A percentile compares a stretch with the other conserved stretches of the same genome.
These are phyloP conservation scores for Guaruba guarouba DNA, from an alignment of 2,113 vertebrate genomes.

Conservation along the genomic window DNA sequence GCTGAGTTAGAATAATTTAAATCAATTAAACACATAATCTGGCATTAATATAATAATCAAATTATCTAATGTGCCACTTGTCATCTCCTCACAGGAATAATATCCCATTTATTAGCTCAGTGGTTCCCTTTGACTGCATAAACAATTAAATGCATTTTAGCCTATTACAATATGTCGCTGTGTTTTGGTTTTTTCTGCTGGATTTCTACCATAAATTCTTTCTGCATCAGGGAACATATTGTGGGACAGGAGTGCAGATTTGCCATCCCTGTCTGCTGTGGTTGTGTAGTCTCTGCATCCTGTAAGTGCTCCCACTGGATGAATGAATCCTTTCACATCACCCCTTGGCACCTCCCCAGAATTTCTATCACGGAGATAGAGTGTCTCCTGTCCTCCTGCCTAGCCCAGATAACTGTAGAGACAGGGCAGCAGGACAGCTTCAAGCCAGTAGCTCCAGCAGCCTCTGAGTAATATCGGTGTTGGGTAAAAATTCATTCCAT, in stretches of 20 bases:
- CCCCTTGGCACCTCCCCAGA: neutral
- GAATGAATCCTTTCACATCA: neutral
- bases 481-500: neutral
- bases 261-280: neutral
- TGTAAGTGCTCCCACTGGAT: neutral
- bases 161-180: fast-evolving
- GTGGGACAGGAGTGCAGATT: neutral
- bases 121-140: neutral
- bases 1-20: conserved; percentile 7
- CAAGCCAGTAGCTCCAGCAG: neutral
- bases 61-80: neutral
- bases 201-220: neutral
- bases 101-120: neutral
- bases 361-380: neutral
- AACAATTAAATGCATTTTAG: neutral
- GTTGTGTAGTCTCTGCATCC: neutral
- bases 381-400: neutral
- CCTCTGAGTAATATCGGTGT: neutral
- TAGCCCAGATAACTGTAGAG: neutral
- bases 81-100: neutral
- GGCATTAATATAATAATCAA: conserved; percentile 37
- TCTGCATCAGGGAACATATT: neutral
- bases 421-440: neutral
- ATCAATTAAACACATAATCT: conserved; percentile 12
- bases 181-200: neutral